phyloP scores from a whole-genome alignment of 2,888 invertebrate genomes.

The Xanthia togata region DNA sequence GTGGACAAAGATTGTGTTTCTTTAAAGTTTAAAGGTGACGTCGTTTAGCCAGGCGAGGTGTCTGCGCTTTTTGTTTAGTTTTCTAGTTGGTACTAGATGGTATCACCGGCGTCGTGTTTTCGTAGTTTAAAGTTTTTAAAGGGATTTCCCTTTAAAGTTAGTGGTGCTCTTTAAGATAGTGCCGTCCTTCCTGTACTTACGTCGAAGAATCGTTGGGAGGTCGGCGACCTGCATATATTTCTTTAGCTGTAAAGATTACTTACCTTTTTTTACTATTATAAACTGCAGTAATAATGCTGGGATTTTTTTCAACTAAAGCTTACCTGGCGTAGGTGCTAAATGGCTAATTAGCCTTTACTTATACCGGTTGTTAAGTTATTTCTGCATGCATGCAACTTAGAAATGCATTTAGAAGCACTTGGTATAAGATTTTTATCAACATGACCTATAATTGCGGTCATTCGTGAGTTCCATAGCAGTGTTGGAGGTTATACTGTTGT shows the following conservation, averaged over 20 bases:
- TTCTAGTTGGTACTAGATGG: background rate
- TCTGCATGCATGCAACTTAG: constrained; percentile 21
- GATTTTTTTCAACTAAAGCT: background rate
- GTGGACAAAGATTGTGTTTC: constrained; percentile 44
- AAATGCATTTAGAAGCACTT: constrained; percentile 30
- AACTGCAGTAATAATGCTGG: background rate
- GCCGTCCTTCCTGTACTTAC: constrained; percentile 17
- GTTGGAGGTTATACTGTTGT: constrained; percentile 16
- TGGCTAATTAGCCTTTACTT: constrained; percentile 20
- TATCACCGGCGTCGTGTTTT: constrained; percentile 5
- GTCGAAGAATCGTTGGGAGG: constrained; percentile 1
- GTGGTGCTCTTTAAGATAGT: constrained; percentile 28
- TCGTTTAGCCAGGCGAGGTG: constrained; percentile 24
- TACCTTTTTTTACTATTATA: background rate
- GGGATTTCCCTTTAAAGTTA: background rate
- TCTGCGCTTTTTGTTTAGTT: constrained; percentile 40
- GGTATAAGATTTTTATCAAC: constrained; percentile 29
- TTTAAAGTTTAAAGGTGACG: constrained; percentile 33
- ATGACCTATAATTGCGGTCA: constrained; percentile 44
- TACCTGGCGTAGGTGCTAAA: background rate
- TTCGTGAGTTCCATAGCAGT: constrained; percentile 6
- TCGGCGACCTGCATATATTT: constrained; percentile 7
- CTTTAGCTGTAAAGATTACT: background rate
- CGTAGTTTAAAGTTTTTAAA: constrained; percentile 29
- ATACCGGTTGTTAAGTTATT: background rate